Conservation (phyloP, 2,113 vertebrate genomes). For the Chionomys nivalis region DNA sequence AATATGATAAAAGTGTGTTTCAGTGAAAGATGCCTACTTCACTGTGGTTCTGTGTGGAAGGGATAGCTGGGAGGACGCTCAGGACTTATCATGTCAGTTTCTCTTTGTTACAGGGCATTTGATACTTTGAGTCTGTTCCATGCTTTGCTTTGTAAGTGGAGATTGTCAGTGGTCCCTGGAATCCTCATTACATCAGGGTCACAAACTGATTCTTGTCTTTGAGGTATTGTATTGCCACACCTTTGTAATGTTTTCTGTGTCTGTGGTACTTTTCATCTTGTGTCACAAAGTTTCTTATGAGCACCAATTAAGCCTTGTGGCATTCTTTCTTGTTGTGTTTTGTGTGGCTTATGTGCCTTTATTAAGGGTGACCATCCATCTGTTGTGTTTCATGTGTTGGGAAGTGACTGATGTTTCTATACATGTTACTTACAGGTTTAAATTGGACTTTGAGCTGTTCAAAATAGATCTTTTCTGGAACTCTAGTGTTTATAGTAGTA, state of each 20-base stretch:
- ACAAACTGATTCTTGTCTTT: conserved; percentile 81
- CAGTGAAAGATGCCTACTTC: conserved; percentile 53
- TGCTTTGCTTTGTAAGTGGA: conserved; percentile 81
- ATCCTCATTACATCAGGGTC: conserved; percentile 77
- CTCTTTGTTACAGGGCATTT: conserved; percentile 77
- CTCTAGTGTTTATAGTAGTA: background rate
- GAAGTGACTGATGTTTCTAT: conserved; percentile 42
- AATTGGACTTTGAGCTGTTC: conserved; percentile 39
- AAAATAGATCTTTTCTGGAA: background rate
- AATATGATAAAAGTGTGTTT: background rate
- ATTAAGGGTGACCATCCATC: conserved; percentile 53
- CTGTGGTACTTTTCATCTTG: conserved; percentile 71
- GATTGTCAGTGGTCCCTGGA: conserved; percentile 81
- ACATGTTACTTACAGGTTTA: conserved; percentile 20
- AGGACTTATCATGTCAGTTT: conserved; percentile 76
- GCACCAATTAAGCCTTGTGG: conserved; percentile 63
- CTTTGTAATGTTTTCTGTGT: conserved; percentile 78
- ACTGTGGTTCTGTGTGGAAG: conserved; percentile 22
- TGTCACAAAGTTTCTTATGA: conserved; percentile 71
- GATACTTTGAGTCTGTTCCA: conserved; percentile 81
- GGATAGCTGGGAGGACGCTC: conserved; percentile 44
- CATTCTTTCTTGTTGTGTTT: conserved; percentile 55
- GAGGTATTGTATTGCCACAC: conserved; percentile 78
- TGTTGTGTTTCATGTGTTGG: conserved; percentile 50
- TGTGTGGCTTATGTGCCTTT: conserved; percentile 22